Percentiles rank a stretch among this genome's conserved stretches.
Evolutionary conservation across 2,797 vertebrate genomes (phyloP).

Genomic region (Phylloscopus collybita): DNA sequence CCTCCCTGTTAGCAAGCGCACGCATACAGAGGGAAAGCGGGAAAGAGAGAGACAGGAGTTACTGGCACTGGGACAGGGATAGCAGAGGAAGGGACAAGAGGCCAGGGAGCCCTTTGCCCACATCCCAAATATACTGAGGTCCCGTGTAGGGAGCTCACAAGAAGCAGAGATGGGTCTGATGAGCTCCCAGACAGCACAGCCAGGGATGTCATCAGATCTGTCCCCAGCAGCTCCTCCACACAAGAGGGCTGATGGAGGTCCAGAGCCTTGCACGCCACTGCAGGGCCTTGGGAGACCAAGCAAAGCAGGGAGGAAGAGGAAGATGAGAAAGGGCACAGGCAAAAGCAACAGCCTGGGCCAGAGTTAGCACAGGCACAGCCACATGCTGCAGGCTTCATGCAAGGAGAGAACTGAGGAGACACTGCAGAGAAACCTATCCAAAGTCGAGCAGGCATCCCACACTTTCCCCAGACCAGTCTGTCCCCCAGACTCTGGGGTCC

Average conservation of each 20-base stretch:
- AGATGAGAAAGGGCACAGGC: neutral
- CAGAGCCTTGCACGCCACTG: neutral
- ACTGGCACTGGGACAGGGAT: slow-evolving; percentile 41
- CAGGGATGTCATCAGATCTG: neutral
- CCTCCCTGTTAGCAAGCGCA: slow-evolving; percentile 92
- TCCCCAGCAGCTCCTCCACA: neutral
- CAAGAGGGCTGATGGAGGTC: neutral
- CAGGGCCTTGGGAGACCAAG: neutral
- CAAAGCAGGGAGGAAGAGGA: neutral
- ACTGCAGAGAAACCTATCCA: slow-evolving; percentile 38
- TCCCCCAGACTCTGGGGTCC: neutral
- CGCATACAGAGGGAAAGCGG: slow-evolving; percentile 78
- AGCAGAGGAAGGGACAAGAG: neutral
- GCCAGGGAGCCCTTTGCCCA: neutral
- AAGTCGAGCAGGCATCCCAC: rapidly evolving
- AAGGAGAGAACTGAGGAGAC: neutral
- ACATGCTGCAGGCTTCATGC: slow-evolving; percentile 65
- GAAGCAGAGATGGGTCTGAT: neutral
- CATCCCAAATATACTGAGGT: neutral
- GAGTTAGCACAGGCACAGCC: slow-evolving; percentile 53
- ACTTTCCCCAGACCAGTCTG: neutral
- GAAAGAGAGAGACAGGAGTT: slow-evolving; percentile 80
- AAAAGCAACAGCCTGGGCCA: neutral
- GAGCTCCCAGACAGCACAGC: neutral
- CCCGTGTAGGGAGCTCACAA: neutral